These are phyloP conservation scores for Pangasianodon gigas DNA, from an alignment of 2,113 vertebrate genomes.

Conservation along the genomic window DNA sequence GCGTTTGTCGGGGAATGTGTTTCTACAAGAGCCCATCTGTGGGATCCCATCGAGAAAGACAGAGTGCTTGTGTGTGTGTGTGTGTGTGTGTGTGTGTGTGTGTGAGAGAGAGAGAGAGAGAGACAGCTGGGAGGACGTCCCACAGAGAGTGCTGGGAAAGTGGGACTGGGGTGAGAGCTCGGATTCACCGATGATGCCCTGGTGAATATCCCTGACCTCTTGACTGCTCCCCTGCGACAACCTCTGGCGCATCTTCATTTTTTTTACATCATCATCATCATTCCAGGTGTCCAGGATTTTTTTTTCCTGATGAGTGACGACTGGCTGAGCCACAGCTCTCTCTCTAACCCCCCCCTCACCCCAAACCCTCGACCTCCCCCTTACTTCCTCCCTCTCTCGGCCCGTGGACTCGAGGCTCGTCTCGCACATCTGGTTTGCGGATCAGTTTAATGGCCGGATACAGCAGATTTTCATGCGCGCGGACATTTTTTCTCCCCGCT, in stretches of 20 bases:
- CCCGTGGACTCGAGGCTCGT: slow-evolving; percentile 37
- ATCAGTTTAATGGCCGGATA: slow-evolving; percentile 73
- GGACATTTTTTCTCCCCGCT: slow-evolving; percentile 66
- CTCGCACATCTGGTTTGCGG: slow-evolving; percentile 73
- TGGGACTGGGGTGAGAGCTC: slow-evolving; percentile 47
- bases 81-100: slow-evolving; percentile 17
- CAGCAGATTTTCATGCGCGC: slow-evolving; percentile 68
- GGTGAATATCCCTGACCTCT: slow-evolving; percentile 64
- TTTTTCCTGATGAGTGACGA: slow-evolving; percentile 8
- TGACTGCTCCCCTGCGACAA: slow-evolving; percentile 53
- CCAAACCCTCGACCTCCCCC: neutral
- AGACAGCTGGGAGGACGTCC: slow-evolving; percentile 87
- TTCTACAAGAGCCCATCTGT: slow-evolving; percentile 75
- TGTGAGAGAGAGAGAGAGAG: neutral
- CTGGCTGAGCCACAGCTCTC: slow-evolving; percentile 21
- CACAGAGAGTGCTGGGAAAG: slow-evolving; percentile 69
- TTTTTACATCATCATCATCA: slow-evolving; percentile 22
- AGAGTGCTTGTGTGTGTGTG: slow-evolving; percentile 4
- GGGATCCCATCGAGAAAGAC: slow-evolving; percentile 65
- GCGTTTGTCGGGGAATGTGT: slow-evolving; percentile 73
- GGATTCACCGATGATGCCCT: slow-evolving; percentile 50
- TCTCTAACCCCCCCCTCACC: neutral
- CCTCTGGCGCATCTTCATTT: slow-evolving; percentile 38
- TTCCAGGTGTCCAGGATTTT: slow-evolving; percentile 37
- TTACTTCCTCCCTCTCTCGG: slow-evolving; percentile 27